Base-by-base conservation (phyloP, 2,888 invertebrate species). In the Bimastos eiseni region DNA sequence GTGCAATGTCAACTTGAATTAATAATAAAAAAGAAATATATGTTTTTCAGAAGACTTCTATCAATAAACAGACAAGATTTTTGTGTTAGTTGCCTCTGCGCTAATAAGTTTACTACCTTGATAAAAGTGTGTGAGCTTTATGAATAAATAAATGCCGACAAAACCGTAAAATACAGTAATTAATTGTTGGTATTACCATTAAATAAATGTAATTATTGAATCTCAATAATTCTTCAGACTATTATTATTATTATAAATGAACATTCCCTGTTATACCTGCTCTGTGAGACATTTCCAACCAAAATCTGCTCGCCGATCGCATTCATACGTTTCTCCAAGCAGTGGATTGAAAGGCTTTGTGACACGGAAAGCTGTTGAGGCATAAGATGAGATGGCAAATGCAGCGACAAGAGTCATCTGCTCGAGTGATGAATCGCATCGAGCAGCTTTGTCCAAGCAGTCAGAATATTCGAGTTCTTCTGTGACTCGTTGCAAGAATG, bases 391-490 rank as follows among this genome's bases (percentile, higher is more conserved):
- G 89, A 98, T 97, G 0, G 98, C 98, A 95, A 98, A 99, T 90
- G 98, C 99, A 30, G 99, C 98, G 34, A 99, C 97, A 95, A 98
- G 97, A 17, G 98, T 98, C 95, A 99, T 96, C 96, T 99, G 98
- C 94, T 99, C 98, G 94, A 97, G 97, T 89, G 97, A 97, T 96
- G 99, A 98, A 34, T 96, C 96, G 37, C 91, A 91, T n/a, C n/a
- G 41, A 90, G 98, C 97, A 34, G 99, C 99, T 93, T 95, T 95
- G 95, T 99, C 98, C 92, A 99, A 96, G 91, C 99, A 96, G 83
- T 97, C 96, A 19, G 98, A 97, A 96, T 99, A 99, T 95, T 99
- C 99, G 95, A 98, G 98, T 95, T 99, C 99, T 96, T 99, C 99
- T 15, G 98, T 98, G 93, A 99, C 96, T 94, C 99, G 97, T 96